Base-by-base conservation (phyloP, 2,113 vertebrate species). In the Ancistrus triradiatus region DNA sequence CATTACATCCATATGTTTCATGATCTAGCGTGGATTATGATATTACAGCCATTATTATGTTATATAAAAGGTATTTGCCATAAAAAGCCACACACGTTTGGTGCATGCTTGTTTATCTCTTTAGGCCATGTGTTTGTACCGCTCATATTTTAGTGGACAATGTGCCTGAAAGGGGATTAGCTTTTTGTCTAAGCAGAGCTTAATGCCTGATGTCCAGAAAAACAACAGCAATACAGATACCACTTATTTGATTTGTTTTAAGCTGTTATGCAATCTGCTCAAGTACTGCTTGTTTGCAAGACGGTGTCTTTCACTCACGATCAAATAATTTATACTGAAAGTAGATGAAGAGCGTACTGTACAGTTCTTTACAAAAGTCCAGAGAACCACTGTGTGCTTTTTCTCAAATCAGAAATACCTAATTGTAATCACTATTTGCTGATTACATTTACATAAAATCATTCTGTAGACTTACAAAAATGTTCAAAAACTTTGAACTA, bases 221-320 rank as follows among this genome's bases (percentile, higher is more conserved):
- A 42, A 48, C 53, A 59, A 57, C 33, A 22, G 11, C 33, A 1
- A 1, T 43, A 66, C 49, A 61, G 51, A 73, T 46, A 65, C 31
- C 56, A 68, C 62, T 68, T 47, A 60, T 51, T 60, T 64, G 61
- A 74, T 74, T 73, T 60, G 38, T 55, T 69, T 59, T 50, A 50
- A 28, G 49, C 21, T 52, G 35, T 65, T 60, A 56, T 43, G 49
- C 51, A 69, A 61, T 65, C 71, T 53, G 58, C 60, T 46, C 40
- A 4, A 42, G 38, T 57, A 44, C 17, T 31, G 8, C 38, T n/a
- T 42, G 13, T 42, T 7, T 14, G 51, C 47, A 24, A 50, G 48
- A 31, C 31, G 52, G 40, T 42, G 14, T 35, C 27, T 58, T 51
- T 59, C 21, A 37, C 17, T 40, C 55, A 13, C 33, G 14, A 37